These are phyloP conservation scores for Gallinago undulata DNA, from an alignment of 2,113 vertebrate genomes.

Conservation along the genomic window DNA sequence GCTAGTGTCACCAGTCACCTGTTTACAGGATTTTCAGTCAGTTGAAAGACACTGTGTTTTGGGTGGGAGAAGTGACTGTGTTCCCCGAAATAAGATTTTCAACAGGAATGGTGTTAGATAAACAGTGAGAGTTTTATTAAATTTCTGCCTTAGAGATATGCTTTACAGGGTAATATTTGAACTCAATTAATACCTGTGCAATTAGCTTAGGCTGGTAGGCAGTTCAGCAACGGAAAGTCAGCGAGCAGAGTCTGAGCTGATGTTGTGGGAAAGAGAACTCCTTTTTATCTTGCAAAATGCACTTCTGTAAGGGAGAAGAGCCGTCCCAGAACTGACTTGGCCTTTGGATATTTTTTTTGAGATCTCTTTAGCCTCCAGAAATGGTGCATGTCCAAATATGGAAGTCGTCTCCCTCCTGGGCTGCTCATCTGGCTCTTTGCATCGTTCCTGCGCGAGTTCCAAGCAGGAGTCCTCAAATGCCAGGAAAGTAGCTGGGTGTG, in stretches of 20 bases:
- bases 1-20: background rate
- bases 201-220: background rate
- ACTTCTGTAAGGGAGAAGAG: background rate
- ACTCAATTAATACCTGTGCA: rapidly evolving
- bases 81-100: background rate
- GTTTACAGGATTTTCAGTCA: background rate
- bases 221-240: background rate
- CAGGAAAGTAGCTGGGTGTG: slow-evolving; percentile 41
- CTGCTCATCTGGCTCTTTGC: background rate
- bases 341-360: background rate
- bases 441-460: background rate
- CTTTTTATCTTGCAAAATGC: background rate
- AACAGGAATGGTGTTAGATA: background rate
- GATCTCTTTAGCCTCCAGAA: slow-evolving; percentile 29
- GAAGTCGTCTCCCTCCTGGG: background rate
- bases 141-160: background rate
- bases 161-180: background rate
- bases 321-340: background rate
- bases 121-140: background rate
- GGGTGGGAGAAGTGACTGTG: background rate
- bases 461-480: slow-evolving; percentile 13
- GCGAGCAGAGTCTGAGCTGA: background rate
- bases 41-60: background rate
- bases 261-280: background rate
- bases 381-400: slow-evolving; percentile 40